These are phyloP conservation scores for Steinernema hermaphroditum DNA, from an alignment of 2,888 invertebrate species.

Conservation along the genomic window DNA sequence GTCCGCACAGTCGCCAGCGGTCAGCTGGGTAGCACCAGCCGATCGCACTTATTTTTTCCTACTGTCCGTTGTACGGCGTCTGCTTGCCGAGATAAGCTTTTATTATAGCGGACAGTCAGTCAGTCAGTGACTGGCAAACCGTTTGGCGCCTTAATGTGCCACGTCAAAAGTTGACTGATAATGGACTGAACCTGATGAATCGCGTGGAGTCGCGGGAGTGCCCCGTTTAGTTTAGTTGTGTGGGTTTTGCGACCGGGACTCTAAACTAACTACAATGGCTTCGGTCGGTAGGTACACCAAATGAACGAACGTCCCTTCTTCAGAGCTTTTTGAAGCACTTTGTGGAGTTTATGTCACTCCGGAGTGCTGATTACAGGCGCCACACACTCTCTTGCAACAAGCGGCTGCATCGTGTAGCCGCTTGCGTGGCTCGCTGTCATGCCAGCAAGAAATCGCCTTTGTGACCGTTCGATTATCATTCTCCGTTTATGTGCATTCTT, in stretches of 20 bases:
- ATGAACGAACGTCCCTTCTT: not conserved
- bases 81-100: too few species aligned
- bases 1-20: slow-evolving; percentile 16
- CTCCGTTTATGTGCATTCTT: slow-evolving; percentile 13
- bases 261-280: slow-evolving; percentile 22
- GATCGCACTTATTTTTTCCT: slow-evolving; percentile 4
- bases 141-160: not conserved
- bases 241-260: slow-evolving; percentile 9
- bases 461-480: not conserved
- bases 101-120: too few species aligned
- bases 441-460: not conserved
- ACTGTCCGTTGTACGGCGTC: too few species aligned
- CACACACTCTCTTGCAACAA: not conserved
- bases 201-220: slow-evolving; percentile 17
- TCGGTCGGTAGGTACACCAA: not conserved
- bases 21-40: not conserved
- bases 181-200: not conserved
- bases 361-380: not conserved
- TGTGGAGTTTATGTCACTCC: not conserved
- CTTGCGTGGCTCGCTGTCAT: not conserved
- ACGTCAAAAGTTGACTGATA: slow-evolving; percentile 11
- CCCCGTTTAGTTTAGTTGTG: slow-evolving; percentile 20
- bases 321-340: not conserved
- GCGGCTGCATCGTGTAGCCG: not conserved
- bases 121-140: not conserved